Base-by-base conservation (phyloP, 2,888 invertebrate genomes). In the Callinectes sapidus region DNA sequence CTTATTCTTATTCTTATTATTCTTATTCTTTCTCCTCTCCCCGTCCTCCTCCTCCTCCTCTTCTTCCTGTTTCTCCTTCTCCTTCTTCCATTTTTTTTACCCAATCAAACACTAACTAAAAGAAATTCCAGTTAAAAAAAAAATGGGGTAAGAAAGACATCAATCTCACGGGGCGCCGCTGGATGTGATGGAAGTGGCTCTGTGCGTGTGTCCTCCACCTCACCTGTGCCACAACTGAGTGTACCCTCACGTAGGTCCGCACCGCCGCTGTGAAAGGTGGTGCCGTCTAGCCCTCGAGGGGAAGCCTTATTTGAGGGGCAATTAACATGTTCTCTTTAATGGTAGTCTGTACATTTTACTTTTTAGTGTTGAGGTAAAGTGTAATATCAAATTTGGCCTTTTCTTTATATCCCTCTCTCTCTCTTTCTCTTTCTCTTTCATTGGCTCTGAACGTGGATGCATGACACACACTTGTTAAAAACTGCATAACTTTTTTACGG, bases 191-290 rank as follows among this genome's bases (percentile, higher is more conserved):
- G 77, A 77, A 10, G 28, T 32, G 32, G 81, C 14, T 35, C 28
- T 16, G 5, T 32, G 81, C 81, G 14, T 35, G 16, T 81, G 81
- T 32, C 81, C 14, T 81, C 35, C 81, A 13, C 8, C 16, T 18
- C 2, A 81, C 81, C 81, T 81, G 14, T 35, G 35, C n/a, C 28
- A 2, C 16, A 0, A 3, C 28, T 35, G 35, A 13, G 32, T 35
- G 81, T 81, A 35, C 81, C 32, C 35, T 81, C 81, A 28, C 71
- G 71, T 71, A 28, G 71, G 71, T 71, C 81, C 32, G 28, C 81
- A 81, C 28, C 28, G 28, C 0, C n/a, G n/a, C 32, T 32, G 81
- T 5, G 81, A 81, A 81, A 81, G 81, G 81, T 81, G 32, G 1
- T 35, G 32, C 13, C 13, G 81, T 35, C 16, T 8, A 16, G 81